A percentile compares a stretch with the other conserved stretches of the same genome.
These are phyloP conservation scores for Malurus elegans DNA, from an alignment of 2,113 vertebrate genomes.

Conservation along the genomic window DNA sequence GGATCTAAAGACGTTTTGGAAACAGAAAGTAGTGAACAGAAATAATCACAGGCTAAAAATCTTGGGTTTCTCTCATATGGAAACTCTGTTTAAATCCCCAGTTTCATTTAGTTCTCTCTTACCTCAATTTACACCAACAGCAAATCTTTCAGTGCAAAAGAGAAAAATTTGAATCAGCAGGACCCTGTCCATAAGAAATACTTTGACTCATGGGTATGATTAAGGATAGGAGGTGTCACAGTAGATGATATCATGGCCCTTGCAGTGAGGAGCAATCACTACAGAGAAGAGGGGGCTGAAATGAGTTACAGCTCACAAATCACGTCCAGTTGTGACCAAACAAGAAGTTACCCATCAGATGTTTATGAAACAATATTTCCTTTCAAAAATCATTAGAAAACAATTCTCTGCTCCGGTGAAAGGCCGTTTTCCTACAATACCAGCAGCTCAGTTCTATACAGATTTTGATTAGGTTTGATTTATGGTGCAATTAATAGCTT, in stretches of 20 bases:
- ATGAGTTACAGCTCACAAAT: neutral
- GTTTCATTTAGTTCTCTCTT: neutral
- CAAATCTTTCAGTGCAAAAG: neutral
- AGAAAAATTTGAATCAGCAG: neutral
- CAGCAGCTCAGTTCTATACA: neutral
- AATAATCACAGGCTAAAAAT: neutral
- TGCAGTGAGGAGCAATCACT: neutral
- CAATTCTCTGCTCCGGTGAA: neutral
- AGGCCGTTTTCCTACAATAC: neutral
- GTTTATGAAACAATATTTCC: neutral
- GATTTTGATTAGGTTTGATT: slow-evolving; percentile 1
- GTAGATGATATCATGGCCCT: neutral
- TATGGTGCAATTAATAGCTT: neutral
- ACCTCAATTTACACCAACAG: neutral
- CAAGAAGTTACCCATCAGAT: neutral
- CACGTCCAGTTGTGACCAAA: neutral
- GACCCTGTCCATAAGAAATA: neutral
- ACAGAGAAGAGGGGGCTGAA: neutral
- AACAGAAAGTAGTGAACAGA: neutral
- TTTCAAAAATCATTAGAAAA: neutral
- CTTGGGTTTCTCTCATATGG: neutral
- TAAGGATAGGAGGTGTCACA: neutral
- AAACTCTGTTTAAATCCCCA: neutral
- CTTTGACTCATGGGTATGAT: neutral
- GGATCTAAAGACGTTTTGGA: neutral